These are phyloP conservation scores for Eristalis pertinax DNA, from an alignment of 2,888 invertebrate genomes.

Conservation along the genomic window DNA sequence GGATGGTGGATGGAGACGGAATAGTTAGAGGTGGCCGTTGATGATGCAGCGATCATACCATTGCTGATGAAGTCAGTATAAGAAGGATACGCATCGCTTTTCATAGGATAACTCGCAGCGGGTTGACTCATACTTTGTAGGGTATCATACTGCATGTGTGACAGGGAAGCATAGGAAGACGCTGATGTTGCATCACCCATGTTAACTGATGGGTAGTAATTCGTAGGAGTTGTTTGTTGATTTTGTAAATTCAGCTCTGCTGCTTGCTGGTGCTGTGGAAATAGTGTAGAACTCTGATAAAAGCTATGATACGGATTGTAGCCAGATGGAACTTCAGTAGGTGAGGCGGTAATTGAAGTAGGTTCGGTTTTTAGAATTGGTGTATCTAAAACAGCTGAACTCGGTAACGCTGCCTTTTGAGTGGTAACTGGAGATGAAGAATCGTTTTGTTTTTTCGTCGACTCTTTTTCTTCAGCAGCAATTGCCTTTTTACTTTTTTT, in stretches of 20 bases:
- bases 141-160: conserved; percentile 65
- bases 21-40: conserved; percentile 56
- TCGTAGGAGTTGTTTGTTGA: conserved; percentile 55
- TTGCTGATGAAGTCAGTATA: conserved; percentile 70
- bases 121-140: conserved; percentile 57
- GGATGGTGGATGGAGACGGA: conserved; percentile 59
- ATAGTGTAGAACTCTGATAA: conserved; percentile 53
- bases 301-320: conserved; percentile 62
- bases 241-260: conserved; percentile 40
- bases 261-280: conserved; percentile 60
- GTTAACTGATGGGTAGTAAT: conserved; percentile 50
- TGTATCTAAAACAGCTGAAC: conserved; percentile 24
- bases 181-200: conserved; percentile 44
- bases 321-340: conserved; percentile 54
- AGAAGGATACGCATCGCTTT: conserved; percentile 48
- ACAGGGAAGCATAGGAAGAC: conserved; percentile 48
- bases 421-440: conserved; percentile 35
- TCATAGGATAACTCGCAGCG: conserved; percentile 47
- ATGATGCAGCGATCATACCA: conserved; percentile 52
- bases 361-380: conserved; percentile 48
- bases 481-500: conserved; percentile 79
- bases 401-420: conserved; percentile 40
- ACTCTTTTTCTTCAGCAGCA: conserved; percentile 77
- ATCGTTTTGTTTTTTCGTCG: conserved; percentile 64
- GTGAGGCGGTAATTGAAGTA: conserved; percentile 19